Evolutionary conservation across 1,140 invertebrate species (phyloP).

Genomic region (Achroia grisella): DNA sequence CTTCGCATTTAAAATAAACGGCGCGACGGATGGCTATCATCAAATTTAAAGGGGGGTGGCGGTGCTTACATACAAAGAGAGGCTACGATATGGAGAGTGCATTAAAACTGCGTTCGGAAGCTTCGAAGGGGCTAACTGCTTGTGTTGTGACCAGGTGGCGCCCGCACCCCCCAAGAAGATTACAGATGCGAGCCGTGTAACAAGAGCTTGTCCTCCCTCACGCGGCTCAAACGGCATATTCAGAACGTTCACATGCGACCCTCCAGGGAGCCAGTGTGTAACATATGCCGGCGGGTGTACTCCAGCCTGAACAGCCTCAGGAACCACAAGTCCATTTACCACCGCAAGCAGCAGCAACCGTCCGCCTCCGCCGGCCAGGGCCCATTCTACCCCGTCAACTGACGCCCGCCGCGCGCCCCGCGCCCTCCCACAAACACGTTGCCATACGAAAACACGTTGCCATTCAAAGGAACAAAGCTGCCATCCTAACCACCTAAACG

Average conservation of each 20-base stretch:
- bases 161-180: conserved; percentile 79
- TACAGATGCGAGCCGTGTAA: conserved; percentile 91
- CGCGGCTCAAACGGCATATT: conserved; percentile 88
- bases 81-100: conserved; percentile 67
- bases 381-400: conserved; percentile 73
- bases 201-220: conserved; percentile 88
- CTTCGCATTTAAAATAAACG: conserved; percentile 44
- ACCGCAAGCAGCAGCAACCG: conserved; percentile 78
- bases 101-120: conserved; percentile 71
- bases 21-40: conserved; percentile 58
- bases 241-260: conserved; percentile 91
- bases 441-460: conserved; percentile 32
- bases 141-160: conserved; percentile 73
- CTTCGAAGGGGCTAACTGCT: conserved; percentile 69
- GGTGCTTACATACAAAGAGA: conserved; percentile 58
- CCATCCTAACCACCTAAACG: conserved; percentile 64
- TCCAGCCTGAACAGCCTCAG: conserved; percentile 89
- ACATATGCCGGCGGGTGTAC: conserved; percentile 91
- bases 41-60: conserved; percentile 61
- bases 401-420: conserved; percentile 32
- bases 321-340: conserved; percentile 93
- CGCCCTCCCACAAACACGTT: conserved; percentile 26
- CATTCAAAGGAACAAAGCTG: conserved; percentile 58
- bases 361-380: conserved; percentile 40
- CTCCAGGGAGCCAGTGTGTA: conserved; percentile 89